Evolutionary conservation across 23 tunicate species (phyloP).

Genomic region (Ascidia mentula): DNA sequence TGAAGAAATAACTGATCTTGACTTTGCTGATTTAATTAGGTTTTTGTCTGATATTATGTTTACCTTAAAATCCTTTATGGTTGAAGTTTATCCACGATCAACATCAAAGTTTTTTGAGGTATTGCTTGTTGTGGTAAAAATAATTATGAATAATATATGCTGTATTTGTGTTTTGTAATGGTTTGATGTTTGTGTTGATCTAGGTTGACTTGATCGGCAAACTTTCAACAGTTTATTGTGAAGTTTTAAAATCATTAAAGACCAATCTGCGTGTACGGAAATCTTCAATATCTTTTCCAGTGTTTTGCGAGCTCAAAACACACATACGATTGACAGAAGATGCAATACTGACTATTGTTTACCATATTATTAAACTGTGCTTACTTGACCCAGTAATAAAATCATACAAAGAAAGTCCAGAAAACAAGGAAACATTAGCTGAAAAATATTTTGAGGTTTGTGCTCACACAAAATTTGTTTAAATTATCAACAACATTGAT

Average conservation of each 20-base stretch:
- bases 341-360: slow-evolving; percentile 17
- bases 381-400: slow-evolving; percentile 36
- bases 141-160: no score
- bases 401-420: slow-evolving; percentile 12
- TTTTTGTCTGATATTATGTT: slow-evolving; percentile 42
- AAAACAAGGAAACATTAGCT: slow-evolving; percentile 17
- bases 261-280: background rate
- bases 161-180: no score
- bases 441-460: slow-evolving; percentile 51
- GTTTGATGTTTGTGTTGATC: background rate
- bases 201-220: slow-evolving; percentile 28
- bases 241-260: slow-evolving; percentile 14
- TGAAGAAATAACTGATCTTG: slow-evolving; percentile 19
- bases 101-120: slow-evolving; percentile 44
- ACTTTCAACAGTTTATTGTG: slow-evolving; percentile 27
- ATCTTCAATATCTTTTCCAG: slow-evolving; percentile 2
- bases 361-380: slow-evolving; percentile 28
- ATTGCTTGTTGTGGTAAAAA: no score
- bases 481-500: no score
- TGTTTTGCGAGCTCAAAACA: slow-evolving; percentile 22
- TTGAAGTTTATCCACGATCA: slow-evolving; percentile 45
- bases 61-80: slow-evolving; percentile 48
- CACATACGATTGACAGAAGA: slow-evolving; percentile 42
- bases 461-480: no score
- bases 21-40: slow-evolving; percentile 46